A percentile compares a stretch with the other conserved stretches of the same genome.
phyloP scores from a whole-genome alignment of 2,113 vertebrate genomes.

The Pavo muticus region DNA sequence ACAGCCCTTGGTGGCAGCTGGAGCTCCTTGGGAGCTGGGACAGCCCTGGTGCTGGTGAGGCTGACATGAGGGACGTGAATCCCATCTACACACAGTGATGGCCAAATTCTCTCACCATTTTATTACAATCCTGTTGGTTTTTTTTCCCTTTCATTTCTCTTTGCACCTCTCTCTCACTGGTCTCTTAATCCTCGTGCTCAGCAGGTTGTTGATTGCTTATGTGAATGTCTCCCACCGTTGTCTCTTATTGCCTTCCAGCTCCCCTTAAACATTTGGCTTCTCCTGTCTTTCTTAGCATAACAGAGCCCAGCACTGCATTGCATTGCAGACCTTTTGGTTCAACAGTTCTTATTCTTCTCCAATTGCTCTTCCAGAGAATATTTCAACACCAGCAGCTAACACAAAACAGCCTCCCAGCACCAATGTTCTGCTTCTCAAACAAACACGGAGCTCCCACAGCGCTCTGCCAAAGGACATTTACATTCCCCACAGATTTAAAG shows the following conservation, averaged over 20 bases:
- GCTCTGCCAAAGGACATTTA: neutral
- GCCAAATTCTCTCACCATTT: neutral
- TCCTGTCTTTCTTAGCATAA: neutral
- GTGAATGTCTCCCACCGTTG: neutral
- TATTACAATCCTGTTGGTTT: neutral
- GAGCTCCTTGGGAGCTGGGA: neutral
- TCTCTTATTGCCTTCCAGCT: neutral
- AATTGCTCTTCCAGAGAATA: neutral
- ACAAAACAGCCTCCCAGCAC: neutral
- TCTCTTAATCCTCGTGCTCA: constrained; percentile 22
- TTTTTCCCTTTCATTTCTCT: neutral
- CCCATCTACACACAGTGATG: neutral
- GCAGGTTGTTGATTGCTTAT: constrained; percentile 1
- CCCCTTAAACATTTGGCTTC: neutral
- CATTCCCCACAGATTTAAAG: neutral
- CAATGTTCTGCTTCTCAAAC: neutral
- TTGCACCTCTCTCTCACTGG: neutral
- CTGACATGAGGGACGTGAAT: neutral
- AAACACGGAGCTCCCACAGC: neutral
- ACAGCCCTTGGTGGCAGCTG: neutral
- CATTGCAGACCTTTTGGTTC: neutral
- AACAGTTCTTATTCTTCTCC: neutral
- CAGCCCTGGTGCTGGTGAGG: neutral
- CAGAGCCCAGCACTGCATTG: neutral
- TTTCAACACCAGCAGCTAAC: neutral